phyloP scores from a whole-genome alignment of 2,113 vertebrate genomes.

The Oryzias javanicus region DNA sequence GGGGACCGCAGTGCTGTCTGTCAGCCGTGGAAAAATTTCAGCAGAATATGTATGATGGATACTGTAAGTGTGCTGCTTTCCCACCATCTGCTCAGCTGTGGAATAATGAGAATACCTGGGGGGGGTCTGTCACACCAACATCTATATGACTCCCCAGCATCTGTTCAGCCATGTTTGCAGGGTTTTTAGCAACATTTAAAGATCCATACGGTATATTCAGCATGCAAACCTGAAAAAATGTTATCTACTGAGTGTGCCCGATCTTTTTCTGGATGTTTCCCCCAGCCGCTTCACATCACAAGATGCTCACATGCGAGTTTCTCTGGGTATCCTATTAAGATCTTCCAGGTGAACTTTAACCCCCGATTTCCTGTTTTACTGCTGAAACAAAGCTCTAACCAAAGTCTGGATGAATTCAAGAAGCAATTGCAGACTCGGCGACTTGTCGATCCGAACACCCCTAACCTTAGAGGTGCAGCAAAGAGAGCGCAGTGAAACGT shows the following conservation, averaged over 20 bases:
- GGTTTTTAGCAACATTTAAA: slow-evolving; percentile 62
- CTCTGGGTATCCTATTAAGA: background rate
- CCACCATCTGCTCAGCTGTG: slow-evolving; percentile 71
- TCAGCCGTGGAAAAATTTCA: slow-evolving; percentile 23
- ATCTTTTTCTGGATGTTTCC: no score
- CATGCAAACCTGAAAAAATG: slow-evolving; percentile 27
- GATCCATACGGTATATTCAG: slow-evolving; percentile 41
- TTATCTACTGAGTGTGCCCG: no score
- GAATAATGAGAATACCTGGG: slow-evolving; percentile 78
- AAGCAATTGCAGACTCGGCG: slow-evolving; percentile 86
- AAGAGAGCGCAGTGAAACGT: slow-evolving; percentile 91
- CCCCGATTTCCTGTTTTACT: background rate
- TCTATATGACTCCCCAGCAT: slow-evolving; percentile 69
- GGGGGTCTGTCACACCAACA: slow-evolving; percentile 69
- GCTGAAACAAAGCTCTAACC: background rate
- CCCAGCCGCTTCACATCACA: no score
- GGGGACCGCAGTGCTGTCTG: slow-evolving; percentile 48
- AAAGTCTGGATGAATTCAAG: slow-evolving; percentile 76
- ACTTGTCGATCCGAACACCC: slow-evolving; percentile 86
- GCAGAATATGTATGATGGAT: slow-evolving; percentile 76
- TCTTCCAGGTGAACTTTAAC: slow-evolving; percentile 1
- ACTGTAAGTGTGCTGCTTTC: slow-evolving; percentile 67
- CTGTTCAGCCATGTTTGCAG: slow-evolving; percentile 63
- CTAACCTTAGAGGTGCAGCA: slow-evolving; percentile 87
- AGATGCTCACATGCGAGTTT: no score